phyloP scores from a whole-genome alignment of 1,140 invertebrate genomes.

The Hormaphis cornu region DNA sequence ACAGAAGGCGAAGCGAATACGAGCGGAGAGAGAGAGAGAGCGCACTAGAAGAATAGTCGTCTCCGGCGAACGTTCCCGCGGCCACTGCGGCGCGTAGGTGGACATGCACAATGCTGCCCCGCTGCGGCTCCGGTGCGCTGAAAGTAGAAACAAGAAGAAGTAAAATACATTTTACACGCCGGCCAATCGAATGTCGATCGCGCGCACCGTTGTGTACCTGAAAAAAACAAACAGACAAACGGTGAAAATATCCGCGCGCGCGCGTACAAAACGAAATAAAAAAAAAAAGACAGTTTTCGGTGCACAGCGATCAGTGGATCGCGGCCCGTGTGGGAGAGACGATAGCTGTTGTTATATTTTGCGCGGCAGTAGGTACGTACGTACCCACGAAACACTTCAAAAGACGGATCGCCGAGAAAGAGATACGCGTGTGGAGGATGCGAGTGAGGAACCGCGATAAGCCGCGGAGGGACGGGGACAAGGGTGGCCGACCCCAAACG shows the following conservation, averaged over 20 bases:
- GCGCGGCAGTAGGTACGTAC: too few relatives aligned
- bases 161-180: too few relatives aligned
- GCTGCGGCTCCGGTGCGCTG: slow-evolving; percentile 9
- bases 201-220: background rate
- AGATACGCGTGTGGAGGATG: background rate
- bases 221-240: background rate
- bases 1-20: too few relatives aligned
- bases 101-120: background rate
- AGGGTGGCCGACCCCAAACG: too few relatives aligned
- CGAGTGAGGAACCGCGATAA: background rate
- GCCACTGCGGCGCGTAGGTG: background rate
- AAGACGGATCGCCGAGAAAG: background rate
- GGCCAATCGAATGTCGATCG: slow-evolving; percentile 12
- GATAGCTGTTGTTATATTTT: too few relatives aligned
- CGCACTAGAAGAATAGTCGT: slow-evolving; percentile 3
- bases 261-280: background rate
- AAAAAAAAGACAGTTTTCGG: too few relatives aligned
- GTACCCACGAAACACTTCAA: background rate
- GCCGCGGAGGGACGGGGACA: too few relatives aligned
- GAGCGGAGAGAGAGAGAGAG: background rate
- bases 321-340: too few relatives aligned
- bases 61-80: slow-evolving; percentile 10
- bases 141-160: slow-evolving; percentile 23
- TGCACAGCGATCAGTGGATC: too few relatives aligned
- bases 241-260: background rate